Percentiles rank a stretch among this genome's conserved stretches.
Evolutionary conservation across 2,797 vertebrate genomes (phyloP).

Genomic region (Molossus molossus): DNA sequence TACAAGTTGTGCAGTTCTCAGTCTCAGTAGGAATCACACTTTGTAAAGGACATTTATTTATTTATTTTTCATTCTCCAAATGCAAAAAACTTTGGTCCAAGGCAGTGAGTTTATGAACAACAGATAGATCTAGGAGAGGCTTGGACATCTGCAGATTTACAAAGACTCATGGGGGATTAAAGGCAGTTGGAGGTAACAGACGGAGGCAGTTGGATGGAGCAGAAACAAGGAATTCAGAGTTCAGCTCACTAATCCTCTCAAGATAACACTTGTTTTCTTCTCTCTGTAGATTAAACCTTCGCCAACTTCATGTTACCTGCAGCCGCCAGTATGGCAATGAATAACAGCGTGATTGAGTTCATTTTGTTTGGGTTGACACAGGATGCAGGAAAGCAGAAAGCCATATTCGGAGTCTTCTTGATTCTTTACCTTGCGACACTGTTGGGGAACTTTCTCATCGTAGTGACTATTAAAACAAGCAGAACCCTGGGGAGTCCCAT

Average conservation of each 20-base stretch:
- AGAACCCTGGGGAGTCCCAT: constrained; percentile 45
- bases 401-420: constrained; percentile 27
- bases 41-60: background rate
- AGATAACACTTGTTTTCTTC: background rate
- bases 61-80: background rate
- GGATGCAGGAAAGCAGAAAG: constrained; percentile 38
- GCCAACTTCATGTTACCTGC: fast-evolving
- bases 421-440: constrained; percentile 65
- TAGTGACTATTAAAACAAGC: constrained; percentile 65
- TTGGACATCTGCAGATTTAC: background rate
- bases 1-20: background rate
- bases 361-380: constrained; percentile 72
- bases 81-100: background rate
- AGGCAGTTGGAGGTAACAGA: background rate
- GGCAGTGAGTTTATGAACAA: background rate
- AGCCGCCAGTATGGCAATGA: background rate
- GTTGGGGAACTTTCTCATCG: constrained; percentile 62
- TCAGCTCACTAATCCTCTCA: background rate
- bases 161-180: background rate
- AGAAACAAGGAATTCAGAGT: background rate
- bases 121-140: background rate
- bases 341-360: constrained; percentile 64
- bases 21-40: background rate
- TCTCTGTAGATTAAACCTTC: background rate
- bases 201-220: too few relatives aligned